These are phyloP conservation scores for Stictonetta naevosa DNA, from an alignment of 2,113 vertebrate genomes.

Conservation along the genomic window DNA sequence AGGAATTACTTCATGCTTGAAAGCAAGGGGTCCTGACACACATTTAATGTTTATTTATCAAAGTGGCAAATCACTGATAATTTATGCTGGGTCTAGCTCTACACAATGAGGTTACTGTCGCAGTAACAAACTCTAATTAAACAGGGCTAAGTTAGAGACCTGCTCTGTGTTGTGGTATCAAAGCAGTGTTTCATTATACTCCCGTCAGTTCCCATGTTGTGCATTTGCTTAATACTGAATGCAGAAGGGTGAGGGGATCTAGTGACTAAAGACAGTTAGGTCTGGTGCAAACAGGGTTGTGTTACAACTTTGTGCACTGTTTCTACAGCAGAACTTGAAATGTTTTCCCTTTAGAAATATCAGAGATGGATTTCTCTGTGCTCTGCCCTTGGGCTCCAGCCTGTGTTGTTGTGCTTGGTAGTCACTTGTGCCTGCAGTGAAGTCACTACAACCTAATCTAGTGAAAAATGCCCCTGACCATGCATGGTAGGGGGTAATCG, in stretches of 20 bases:
- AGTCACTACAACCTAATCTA: background rate
- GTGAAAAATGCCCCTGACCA: background rate
- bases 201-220: background rate
- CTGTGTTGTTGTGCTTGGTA: background rate
- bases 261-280: background rate
- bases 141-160: background rate
- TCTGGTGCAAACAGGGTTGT: background rate
- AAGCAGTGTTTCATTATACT: background rate
- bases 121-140: slow-evolving; percentile 27
- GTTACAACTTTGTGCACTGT: background rate
- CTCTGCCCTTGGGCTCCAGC: background rate
- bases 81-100: background rate
- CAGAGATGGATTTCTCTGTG: background rate
- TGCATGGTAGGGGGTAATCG: background rate
- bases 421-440: background rate
- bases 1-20: background rate
- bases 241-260: background rate
- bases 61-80: background rate
- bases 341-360: background rate
- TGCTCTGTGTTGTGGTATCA: background rate
- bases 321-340: background rate
- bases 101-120: background rate
- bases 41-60: slow-evolving; percentile 16
- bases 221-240: background rate
- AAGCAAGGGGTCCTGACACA: background rate